These are phyloP conservation scores for Phylloscopus collybita DNA, from an alignment of 2,797 vertebrate species.

Conservation along the genomic window DNA sequence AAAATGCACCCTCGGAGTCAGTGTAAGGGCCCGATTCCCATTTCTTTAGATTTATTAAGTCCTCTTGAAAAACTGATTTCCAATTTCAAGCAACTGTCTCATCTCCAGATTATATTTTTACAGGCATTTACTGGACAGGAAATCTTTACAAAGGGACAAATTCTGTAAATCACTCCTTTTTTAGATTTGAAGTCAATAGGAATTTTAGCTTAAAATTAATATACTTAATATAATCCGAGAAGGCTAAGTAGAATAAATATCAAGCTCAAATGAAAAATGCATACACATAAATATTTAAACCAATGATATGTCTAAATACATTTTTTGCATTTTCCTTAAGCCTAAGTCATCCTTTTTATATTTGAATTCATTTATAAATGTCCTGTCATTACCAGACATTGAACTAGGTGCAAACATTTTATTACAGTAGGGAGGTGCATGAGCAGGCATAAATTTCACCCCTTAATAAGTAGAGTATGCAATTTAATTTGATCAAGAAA, in stretches of 20 bases:
- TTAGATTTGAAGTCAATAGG: not conserved
- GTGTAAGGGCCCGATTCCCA: not conserved
- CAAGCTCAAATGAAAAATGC: not conserved
- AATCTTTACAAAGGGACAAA: not conserved
- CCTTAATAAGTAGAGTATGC: slow-evolving; percentile 37
- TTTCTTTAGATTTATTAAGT: not conserved
- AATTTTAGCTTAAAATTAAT: slow-evolving; percentile 11
- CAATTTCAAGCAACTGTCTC: not conserved
- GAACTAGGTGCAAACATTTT: slow-evolving; percentile 41
- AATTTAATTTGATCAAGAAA: slow-evolving; percentile 55
- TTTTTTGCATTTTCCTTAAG: slow-evolving; percentile 14
- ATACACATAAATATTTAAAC: slow-evolving; percentile 27
- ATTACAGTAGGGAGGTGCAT: slow-evolving; percentile 32
- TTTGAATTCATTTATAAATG: slow-evolving; percentile 51
- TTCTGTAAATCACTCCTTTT: not conserved
- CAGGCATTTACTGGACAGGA: not conserved
- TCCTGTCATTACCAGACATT: slow-evolving; percentile 16
- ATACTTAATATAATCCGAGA: not conserved
- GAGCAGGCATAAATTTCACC: slow-evolving; percentile 60
- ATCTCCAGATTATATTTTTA: not conserved
- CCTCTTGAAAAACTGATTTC: not conserved
- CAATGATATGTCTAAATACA: not conserved
- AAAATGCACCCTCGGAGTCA: not conserved
- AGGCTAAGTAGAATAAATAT: slow-evolving; percentile 2
- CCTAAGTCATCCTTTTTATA: not conserved